phyloP scores from a whole-genome alignment of 2,113 vertebrate genomes.

The Phalacrocorax carbo region DNA sequence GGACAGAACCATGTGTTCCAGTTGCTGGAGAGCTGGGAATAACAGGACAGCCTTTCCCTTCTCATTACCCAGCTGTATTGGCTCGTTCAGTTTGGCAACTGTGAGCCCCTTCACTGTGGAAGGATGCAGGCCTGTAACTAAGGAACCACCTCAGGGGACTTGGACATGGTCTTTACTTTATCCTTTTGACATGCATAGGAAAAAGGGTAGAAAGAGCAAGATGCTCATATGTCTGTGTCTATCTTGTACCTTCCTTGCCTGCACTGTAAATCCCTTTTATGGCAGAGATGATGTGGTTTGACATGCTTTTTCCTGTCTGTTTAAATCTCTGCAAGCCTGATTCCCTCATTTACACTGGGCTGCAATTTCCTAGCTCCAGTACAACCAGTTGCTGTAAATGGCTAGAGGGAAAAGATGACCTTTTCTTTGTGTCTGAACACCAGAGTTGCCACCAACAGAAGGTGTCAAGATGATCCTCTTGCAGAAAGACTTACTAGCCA shows the following conservation, averaged over 20 bases:
- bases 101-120: background rate
- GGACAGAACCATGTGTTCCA: background rate
- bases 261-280: background rate
- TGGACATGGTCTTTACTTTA: background rate
- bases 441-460: background rate
- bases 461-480: background rate
- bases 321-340: background rate
- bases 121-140: background rate
- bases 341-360: background rate
- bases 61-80: background rate
- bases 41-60: background rate
- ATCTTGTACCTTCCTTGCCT: background rate
- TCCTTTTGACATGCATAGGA: background rate
- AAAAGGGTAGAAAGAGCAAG: background rate
- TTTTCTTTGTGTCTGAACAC: background rate
- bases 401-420: background rate
- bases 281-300: background rate
- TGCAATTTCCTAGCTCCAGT: background rate
- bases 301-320: background rate
- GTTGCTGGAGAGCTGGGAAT: background rate
- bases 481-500: background rate
- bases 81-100: background rate
- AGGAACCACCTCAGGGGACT: background rate
- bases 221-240: background rate
- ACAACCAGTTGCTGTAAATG: background rate